These are phyloP conservation scores for Desoria tigrina DNA, from an alignment of 2,888 invertebrate species.

Conservation along the genomic window DNA sequence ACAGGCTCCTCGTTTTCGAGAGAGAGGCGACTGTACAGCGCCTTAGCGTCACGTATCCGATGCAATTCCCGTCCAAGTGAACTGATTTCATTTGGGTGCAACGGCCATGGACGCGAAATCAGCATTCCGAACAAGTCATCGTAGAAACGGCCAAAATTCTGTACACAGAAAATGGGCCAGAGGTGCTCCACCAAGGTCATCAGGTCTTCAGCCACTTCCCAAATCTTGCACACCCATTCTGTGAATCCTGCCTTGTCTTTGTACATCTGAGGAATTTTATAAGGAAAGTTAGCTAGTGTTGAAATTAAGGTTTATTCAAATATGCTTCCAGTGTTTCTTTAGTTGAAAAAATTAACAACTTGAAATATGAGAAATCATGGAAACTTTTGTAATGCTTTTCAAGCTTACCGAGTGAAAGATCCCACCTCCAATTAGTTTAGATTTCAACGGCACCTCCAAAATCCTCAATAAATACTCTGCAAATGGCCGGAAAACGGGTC, in stretches of 20 bases:
- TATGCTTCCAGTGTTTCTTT: no score
- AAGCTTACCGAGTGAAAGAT: constrained; percentile 17
- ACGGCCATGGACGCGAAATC: constrained; percentile 18
- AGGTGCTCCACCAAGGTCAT: neutral
- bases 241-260: constrained; percentile 25
- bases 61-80: constrained; percentile 14
- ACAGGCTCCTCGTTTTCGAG: neutral
- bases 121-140: neutral
- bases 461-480: neutral
- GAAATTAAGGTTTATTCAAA: neutral
- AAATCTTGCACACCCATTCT: constrained; percentile 20
- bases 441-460: constrained; percentile 4
- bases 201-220: constrained; percentile 2
- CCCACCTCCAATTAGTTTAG: neutral
- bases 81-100: constrained; percentile 30
- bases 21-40: constrained; percentile 13
- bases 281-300: no score
- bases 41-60: constrained; percentile 17
- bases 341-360: no score
- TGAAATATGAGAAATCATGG: no score
- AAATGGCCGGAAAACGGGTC: neutral
- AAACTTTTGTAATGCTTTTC: no score
- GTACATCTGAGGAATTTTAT: constrained; percentile 21
- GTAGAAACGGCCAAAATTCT: neutral
- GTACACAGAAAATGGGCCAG: neutral